Percentiles rank a stretch among this genome's conserved stretches.
Evolutionary conservation across 2,113 vertebrate genomes (phyloP).

Genomic region (Sander lucioperca): DNA sequence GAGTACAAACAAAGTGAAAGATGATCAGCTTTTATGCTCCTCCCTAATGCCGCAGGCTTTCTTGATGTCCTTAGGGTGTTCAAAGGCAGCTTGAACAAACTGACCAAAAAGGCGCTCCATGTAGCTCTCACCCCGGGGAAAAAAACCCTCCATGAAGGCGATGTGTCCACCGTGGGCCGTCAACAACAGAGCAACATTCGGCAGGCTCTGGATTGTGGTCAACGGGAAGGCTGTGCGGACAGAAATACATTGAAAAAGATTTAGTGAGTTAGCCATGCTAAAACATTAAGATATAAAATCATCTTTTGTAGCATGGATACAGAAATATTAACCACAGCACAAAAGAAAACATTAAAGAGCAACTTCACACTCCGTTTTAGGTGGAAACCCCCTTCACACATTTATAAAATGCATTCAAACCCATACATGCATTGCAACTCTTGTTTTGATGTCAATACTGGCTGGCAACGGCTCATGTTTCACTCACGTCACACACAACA

Average conservation of each 20-base stretch:
- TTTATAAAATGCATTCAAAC: background rate
- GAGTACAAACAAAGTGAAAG: background rate
- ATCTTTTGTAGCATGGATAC: background rate
- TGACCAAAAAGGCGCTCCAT: constrained; percentile 85
- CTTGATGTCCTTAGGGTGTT: constrained; percentile 76
- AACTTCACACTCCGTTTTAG: background rate
- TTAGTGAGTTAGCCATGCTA: background rate
- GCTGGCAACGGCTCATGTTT: too few relatives aligned
- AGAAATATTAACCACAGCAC: background rate
- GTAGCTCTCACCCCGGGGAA: constrained; percentile 81
- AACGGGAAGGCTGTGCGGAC: constrained; percentile 81
- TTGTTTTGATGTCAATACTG: too few relatives aligned
- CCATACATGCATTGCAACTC: too few relatives aligned
- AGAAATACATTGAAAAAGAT: background rate
- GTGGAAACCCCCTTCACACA: background rate
- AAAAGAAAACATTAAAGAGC: background rate
- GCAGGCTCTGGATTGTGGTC: constrained; percentile 67
- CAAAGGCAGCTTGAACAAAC: constrained; percentile 80
- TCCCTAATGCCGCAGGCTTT: constrained; percentile 69
- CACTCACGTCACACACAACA: too few relatives aligned
- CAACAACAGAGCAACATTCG: constrained; percentile 84
- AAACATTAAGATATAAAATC: background rate
- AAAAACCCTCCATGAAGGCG: constrained; percentile 88
- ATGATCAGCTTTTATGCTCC: constrained; percentile 26
- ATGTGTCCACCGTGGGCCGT: constrained; percentile 87